Conservation (phyloP, 2,888 invertebrate genomes). For the Lycophotia porphyrea region DNA sequence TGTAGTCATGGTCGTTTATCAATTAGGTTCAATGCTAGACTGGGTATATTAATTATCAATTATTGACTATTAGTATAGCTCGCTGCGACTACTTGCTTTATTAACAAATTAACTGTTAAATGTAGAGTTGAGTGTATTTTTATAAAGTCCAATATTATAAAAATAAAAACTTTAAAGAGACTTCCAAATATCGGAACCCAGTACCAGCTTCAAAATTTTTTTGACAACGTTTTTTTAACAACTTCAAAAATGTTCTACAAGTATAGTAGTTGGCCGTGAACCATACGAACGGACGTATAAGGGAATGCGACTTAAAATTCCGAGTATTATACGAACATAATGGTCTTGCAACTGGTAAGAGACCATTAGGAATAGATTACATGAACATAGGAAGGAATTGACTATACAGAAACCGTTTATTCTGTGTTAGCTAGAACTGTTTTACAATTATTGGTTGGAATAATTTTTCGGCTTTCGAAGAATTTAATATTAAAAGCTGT, state of each 20-base stretch:
- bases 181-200: neutral
- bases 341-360: conserved; percentile 32
- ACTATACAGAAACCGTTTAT: conserved; percentile 32
- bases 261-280: conserved; percentile 62
- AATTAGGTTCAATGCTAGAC: conserved; percentile 44
- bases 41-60: conserved; percentile 54
- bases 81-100: conserved; percentile 2
- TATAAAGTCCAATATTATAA: no score
- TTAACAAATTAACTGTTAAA: conserved; percentile 15
- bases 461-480: conserved; percentile 4
- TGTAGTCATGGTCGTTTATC: conserved; percentile 29
- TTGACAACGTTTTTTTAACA: conserved; percentile 31
- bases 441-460: neutral
- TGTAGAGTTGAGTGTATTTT: conserved; percentile 14
- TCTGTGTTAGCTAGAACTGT: conserved; percentile 5
- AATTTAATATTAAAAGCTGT: neutral
- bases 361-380: conserved; percentile 54
- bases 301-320: conserved; percentile 60
- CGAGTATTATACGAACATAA: conserved; percentile 56
- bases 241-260: conserved; percentile 28
- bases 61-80: conserved; percentile 44
- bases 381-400: conserved; percentile 37
- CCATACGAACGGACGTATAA: conserved; percentile 50
- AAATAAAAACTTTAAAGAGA: neutral
- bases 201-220: conserved; percentile 23